Percentiles rank a stretch among this genome's conserved stretches.
Conservation (phyloP, 2,888 invertebrate species). For the Hybos culiciformis region DNA sequence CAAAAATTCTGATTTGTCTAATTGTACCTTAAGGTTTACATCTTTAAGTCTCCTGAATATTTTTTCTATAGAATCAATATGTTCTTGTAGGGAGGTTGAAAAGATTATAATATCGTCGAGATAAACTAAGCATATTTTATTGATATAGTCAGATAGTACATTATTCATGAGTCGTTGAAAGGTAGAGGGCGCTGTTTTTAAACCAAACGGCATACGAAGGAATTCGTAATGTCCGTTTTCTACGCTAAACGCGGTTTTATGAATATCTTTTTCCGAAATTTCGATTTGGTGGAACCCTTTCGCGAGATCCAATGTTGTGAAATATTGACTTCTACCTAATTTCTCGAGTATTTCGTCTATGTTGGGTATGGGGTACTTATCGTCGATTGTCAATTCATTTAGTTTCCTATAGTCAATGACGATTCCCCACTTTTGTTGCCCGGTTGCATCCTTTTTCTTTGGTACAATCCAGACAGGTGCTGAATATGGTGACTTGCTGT, state of each 20-base stretch:
- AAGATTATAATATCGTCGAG: constrained; percentile 18
- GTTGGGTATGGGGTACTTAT: constrained; percentile 5
- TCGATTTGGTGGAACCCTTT: constrained; percentile 4
- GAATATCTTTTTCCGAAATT: constrained; percentile 9
- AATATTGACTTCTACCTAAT: constrained; percentile 2
- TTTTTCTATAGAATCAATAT: constrained; percentile 8
- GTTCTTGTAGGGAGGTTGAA: constrained; percentile 14
- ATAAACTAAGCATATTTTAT: constrained; percentile 16
- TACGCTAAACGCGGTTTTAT: constrained; percentile 14
- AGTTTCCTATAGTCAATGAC: constrained; percentile 7
- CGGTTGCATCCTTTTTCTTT: constrained; percentile 4
- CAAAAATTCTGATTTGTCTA: constrained; percentile 14
- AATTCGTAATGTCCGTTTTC: constrained; percentile 12
- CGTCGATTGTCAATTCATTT: constrained; percentile 4
- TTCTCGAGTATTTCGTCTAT: constrained; percentile 6
- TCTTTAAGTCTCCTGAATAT: constrained; percentile 11
- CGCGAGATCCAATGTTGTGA: constrained; percentile 4
- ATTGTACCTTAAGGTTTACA: constrained; percentile 12
- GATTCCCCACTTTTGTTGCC: constrained; percentile 3
- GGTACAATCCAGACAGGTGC: constrained; percentile 1
- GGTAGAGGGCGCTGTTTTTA: constrained; percentile 30
- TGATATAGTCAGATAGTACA: constrained; percentile 20
- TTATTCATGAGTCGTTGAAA: constrained; percentile 30
- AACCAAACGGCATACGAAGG: constrained; percentile 24
- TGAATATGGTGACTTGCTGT: constrained; percentile 6